Conservation (phyloP, 2,113 vertebrate genomes). For the Cyanocitta stelleri region DNA sequence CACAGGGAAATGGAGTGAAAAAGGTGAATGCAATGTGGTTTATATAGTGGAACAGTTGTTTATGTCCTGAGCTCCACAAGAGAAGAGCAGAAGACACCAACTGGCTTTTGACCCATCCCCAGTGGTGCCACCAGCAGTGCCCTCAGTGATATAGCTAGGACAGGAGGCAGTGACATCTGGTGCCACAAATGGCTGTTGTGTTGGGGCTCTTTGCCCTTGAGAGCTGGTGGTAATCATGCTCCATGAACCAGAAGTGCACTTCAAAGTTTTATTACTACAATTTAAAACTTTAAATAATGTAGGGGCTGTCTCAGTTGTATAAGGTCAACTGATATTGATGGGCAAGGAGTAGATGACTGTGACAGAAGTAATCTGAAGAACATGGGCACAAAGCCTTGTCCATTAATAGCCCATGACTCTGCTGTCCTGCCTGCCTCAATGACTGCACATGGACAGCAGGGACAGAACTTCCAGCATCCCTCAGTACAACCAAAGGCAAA, state of each 20-base stretch:
- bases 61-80: background rate
- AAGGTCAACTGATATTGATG: constrained; percentile 23
- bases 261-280: background rate
- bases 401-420: constrained; percentile 13
- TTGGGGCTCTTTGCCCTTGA: constrained; percentile 14
- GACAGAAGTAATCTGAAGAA: background rate
- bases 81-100: background rate
- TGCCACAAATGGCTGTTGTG: background rate
- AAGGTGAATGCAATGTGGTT: background rate
- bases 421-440: background rate
- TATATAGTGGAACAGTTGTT: background rate
- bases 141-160: rapidly evolving
- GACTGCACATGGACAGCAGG: background rate
- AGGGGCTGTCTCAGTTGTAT: background rate
- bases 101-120: background rate
- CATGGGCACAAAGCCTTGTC: background rate
- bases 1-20: background rate
- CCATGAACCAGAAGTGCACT: background rate
- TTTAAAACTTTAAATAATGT: constrained; percentile 20
- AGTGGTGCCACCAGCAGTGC: background rate
- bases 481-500: background rate
- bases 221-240: background rate
- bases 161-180: background rate
- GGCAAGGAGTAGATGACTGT: background rate
- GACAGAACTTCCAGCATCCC: background rate